Evolutionary conservation across 2,797 vertebrate genomes (phyloP).

Genomic region (Crax fasciolata): DNA sequence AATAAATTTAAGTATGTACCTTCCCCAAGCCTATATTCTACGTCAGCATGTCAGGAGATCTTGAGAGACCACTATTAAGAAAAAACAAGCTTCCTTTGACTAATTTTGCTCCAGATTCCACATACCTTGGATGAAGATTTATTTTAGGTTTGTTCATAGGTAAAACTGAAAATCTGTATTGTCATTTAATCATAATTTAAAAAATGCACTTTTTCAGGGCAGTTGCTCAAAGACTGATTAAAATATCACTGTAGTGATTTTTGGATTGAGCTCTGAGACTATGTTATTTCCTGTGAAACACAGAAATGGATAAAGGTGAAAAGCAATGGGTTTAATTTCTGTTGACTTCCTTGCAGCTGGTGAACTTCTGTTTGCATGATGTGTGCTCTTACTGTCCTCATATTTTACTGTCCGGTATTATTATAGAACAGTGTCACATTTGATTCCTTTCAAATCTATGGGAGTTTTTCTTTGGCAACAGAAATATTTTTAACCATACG

Average conservation of each 20-base stretch:
- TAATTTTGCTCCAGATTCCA: not conserved
- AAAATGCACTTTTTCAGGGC: not conserved
- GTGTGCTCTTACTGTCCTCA: not conserved
- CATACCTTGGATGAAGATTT: not conserved
- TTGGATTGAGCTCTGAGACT: not conserved
- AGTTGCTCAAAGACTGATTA: not conserved
- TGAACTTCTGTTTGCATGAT: not conserved
- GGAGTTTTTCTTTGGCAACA: not conserved
- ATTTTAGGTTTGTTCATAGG: not conserved
- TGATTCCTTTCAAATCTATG: not conserved
- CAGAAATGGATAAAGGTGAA: not conserved
- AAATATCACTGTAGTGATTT: not conserved
- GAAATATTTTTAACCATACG: not conserved
- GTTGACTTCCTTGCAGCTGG: not conserved
- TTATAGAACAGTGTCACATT: not conserved
- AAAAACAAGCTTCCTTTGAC: not conserved
- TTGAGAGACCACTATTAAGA: not conserved
- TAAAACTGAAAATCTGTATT: not conserved
- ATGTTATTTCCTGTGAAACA: not conserved
- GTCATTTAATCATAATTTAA: not conserved
- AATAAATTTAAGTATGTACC: not conserved
- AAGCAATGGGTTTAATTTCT: not conserved
- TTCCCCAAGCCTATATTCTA: not conserved
- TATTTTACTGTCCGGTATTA: not conserved
- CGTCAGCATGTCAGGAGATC: not conserved